Percentiles rank a stretch among this genome's conserved stretches.
These are phyloP conservation scores for Polyommatus icarus DNA, from an alignment of 2,888 invertebrate species.

Conservation along the genomic window DNA sequence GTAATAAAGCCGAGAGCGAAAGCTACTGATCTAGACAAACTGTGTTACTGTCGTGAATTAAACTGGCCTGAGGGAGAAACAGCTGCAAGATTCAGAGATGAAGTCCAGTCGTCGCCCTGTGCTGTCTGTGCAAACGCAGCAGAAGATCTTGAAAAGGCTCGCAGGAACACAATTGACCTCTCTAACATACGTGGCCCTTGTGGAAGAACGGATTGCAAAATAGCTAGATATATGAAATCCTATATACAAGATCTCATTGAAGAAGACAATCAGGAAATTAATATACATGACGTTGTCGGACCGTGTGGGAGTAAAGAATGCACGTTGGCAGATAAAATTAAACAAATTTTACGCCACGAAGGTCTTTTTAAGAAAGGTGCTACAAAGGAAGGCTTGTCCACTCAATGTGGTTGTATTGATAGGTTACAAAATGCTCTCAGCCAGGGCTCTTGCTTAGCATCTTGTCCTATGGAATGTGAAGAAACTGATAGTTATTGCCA, in stretches of 20 bases:
- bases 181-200: constrained; percentile 72
- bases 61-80: constrained; percentile 63
- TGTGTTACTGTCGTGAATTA: constrained; percentile 68
- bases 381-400: constrained; percentile 60
- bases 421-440: constrained; percentile 60
- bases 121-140: constrained; percentile 60
- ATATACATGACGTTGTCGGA: constrained; percentile 62
- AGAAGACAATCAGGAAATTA: constrained; percentile 63
- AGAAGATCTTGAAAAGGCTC: constrained; percentile 45
- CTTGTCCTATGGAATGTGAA: constrained; percentile 59
- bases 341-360: constrained; percentile 64
- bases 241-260: constrained; percentile 68
- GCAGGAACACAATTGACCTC: constrained; percentile 59
- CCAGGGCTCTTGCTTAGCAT: constrained; percentile 52
- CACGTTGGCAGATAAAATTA: constrained; percentile 63
- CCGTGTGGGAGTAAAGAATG: constrained; percentile 72
- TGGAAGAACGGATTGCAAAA: constrained; percentile 67
- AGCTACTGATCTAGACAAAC: constrained; percentile 70
- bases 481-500: constrained; percentile 55
- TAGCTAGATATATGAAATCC: constrained; percentile 66
- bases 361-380: constrained; percentile 55
- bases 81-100: constrained; percentile 62
- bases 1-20: constrained; percentile 64
- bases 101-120: constrained; percentile 60
- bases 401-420: constrained; percentile 67